phyloP scores from a whole-genome alignment of 1,140 invertebrate species.

The Notospermus geniculatus region DNA sequence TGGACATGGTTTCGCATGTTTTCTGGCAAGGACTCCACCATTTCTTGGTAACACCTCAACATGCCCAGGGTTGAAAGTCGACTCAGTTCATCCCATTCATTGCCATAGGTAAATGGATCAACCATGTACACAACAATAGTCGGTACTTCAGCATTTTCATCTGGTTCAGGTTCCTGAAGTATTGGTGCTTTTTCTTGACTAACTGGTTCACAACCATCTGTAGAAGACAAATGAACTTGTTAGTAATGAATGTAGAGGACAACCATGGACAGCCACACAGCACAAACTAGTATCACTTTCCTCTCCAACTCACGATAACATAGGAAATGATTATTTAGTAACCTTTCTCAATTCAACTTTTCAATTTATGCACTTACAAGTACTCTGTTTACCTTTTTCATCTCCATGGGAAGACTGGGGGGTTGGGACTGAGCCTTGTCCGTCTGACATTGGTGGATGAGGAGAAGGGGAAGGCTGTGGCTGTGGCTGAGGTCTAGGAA shows the following conservation, averaged over 20 bases:
- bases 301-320: no score
- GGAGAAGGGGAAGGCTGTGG: conserved; percentile 58
- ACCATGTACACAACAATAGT: conserved; percentile 84
- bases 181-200: neutral
- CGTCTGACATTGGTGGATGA: conserved; percentile 62
- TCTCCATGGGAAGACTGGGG: conserved; percentile 1
- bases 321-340: no score
- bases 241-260: no score
- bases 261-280: no score
- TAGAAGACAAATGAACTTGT: no score
- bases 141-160: conserved; percentile 34
- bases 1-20: conserved; percentile 76
- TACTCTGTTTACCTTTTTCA: neutral
- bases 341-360: no score
- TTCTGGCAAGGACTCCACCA: conserved; percentile 75
- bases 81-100: conserved; percentile 61
- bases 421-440: conserved; percentile 16
- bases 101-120: conserved; percentile 74
- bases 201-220: neutral
- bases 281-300: no score
- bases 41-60: conserved; percentile 73
- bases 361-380: no score
- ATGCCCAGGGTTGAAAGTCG: conserved; percentile 79
- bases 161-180: conserved; percentile 27
- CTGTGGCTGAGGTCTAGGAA: conserved; percentile 30